Conservation (phyloP, 2,113 vertebrate species). For the Apteryx mantelli region DNA sequence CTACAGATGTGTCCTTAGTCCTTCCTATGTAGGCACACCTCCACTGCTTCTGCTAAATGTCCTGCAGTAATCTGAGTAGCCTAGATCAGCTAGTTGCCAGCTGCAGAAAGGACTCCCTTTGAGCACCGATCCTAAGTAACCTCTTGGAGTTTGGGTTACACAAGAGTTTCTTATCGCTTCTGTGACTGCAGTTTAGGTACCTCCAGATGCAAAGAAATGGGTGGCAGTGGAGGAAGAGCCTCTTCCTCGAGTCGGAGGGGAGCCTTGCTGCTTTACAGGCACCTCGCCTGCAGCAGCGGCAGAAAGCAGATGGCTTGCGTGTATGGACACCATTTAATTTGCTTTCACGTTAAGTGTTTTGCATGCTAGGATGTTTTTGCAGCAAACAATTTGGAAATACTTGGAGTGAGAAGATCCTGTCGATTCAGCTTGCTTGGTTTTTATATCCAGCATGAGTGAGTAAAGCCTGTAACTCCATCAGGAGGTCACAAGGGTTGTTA, state of each 20-base stretch:
- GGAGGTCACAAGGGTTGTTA: not conserved
- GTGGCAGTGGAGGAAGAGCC: not conserved
- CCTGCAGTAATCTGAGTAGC: not conserved
- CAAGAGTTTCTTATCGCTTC: not conserved
- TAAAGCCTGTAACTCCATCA: not conserved
- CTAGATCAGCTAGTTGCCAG: not conserved
- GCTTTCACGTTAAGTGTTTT: not conserved
- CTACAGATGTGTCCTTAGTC: not conserved
- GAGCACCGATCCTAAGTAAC: not conserved
- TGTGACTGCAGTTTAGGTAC: not conserved
- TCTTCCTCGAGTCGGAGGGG: not conserved
- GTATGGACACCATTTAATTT: not conserved
- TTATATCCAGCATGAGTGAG: not conserved
- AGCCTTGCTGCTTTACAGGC: not conserved
- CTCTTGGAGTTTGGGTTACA: too few species aligned
- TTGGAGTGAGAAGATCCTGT: not conserved
- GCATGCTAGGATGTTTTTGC: not conserved
- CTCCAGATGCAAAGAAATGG: not conserved
- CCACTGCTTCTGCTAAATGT: not conserved
- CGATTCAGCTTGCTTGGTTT: not conserved
- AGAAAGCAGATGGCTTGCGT: not conserved
- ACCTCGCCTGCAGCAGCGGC: fast-evolving
- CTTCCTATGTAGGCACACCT: not conserved
- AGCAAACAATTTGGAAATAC: not conserved
- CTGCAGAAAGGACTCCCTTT: not conserved